phyloP scores from a whole-genome alignment of 64 coral and sea anemone genomes.

The Montipora sp. region DNA sequence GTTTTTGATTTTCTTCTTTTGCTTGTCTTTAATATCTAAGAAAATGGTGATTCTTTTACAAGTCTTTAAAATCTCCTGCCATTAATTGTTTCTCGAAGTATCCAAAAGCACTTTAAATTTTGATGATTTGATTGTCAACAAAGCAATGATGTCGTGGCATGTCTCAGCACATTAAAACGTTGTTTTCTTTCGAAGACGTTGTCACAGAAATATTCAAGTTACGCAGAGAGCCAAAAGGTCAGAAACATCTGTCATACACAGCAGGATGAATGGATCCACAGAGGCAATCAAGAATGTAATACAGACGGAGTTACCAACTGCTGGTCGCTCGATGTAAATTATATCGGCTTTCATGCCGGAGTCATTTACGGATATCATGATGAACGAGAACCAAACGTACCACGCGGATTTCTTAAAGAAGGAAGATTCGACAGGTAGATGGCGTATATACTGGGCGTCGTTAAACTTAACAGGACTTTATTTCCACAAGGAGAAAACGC shows the following conservation, averaged over 20 bases:
- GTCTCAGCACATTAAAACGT: neutral
- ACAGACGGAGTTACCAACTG: neutral
- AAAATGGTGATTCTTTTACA: too few relatives aligned
- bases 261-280: neutral
- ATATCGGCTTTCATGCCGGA: neutral
- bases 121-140: neutral
- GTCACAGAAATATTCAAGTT: neutral
- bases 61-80: too few relatives aligned
- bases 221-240: neutral
- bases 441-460: conserved; percentile 16
- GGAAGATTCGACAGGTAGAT: conserved; percentile 32
- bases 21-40: too few relatives aligned
- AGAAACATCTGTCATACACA: neutral
- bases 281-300: neutral
- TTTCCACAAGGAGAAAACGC: neutral
- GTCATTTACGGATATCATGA: conserved; percentile 1
- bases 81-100: too few relatives aligned
- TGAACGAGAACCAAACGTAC: conserved; percentile 11
- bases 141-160: neutral
- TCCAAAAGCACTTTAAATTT: neutral
- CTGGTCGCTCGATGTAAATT: neutral
- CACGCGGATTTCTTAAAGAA: conserved; percentile 50
- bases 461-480: conserved; percentile 12
- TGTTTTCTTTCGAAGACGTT: neutral
- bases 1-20: too few relatives aligned